These are phyloP conservation scores for Chlorocebus sabaeus DNA, from an alignment of 2,113 vertebrate species.

Conservation along the genomic window DNA sequence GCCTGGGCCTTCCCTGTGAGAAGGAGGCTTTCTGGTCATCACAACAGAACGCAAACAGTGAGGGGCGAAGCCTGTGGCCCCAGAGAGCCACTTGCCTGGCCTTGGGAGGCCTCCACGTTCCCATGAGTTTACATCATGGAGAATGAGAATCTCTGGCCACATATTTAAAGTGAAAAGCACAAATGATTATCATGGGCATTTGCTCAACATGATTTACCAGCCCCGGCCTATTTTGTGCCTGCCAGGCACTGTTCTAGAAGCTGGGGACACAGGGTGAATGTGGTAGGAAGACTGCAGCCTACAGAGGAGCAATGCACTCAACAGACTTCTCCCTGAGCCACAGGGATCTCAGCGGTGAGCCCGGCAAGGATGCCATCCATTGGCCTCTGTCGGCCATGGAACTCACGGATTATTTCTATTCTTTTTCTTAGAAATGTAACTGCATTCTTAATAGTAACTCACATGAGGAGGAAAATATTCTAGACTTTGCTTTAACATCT, in stretches of 20 bases:
- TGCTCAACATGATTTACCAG: not conserved
- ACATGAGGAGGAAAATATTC: not conserved
- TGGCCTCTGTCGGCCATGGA: not conserved
- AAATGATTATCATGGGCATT: not conserved
- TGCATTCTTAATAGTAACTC: not conserved
- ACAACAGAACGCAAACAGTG: not conserved
- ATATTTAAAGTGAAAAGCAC: not conserved
- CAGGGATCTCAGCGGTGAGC: not conserved
- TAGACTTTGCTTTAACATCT: not conserved
- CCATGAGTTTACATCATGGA: not conserved
- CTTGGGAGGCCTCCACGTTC: accelerated
- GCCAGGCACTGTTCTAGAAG: not conserved
- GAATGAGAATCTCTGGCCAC: not conserved
- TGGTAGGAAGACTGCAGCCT: not conserved
- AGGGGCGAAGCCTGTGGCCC: not conserved
- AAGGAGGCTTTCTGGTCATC: not conserved
- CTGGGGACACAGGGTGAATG: not conserved
- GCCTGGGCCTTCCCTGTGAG: not conserved
- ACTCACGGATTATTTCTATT: not conserved
- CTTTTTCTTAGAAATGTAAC: not conserved
- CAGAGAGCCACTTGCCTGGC: not conserved
- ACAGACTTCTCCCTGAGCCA: not conserved
- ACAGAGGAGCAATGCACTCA: not conserved
- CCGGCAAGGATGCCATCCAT: no score
- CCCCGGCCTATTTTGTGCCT: no score